Conservation (phyloP, 2,113 vertebrate genomes). For the Procavia capensis region DNA sequence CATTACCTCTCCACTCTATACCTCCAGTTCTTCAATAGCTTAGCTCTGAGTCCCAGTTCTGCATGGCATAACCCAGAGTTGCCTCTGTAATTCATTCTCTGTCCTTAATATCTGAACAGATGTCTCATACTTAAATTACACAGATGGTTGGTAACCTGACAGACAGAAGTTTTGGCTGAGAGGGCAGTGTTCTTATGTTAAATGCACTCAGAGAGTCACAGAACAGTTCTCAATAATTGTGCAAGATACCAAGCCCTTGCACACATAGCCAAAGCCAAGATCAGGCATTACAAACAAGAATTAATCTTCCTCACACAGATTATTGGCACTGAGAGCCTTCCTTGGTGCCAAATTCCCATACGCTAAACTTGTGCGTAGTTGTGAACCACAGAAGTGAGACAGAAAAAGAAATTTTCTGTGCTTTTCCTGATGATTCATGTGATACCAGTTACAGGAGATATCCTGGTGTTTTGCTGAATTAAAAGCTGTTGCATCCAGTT, state of each 20-base stretch:
- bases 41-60: not conserved
- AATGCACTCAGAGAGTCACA: slow-evolving; percentile 49
- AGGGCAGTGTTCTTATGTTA: slow-evolving; percentile 51
- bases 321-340: slow-evolving; percentile 23
- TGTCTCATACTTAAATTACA: slow-evolving; percentile 59
- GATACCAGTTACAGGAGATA: not conserved
- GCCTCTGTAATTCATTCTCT: slow-evolving; percentile 28
- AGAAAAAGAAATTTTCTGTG: slow-evolving; percentile 3
- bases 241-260: slow-evolving; percentile 1
- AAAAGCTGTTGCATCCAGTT: not conserved
- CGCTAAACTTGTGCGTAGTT: slow-evolving; percentile 68
- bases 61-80: not conserved
- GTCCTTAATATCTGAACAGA: slow-evolving; percentile 25
- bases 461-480: not conserved
- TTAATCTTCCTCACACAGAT: slow-evolving; percentile 59
- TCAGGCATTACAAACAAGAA: slow-evolving; percentile 45
- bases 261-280: slow-evolving; percentile 47
- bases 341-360: slow-evolving; percentile 66
- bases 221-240: slow-evolving; percentile 63
- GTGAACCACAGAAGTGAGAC: slow-evolving; percentile 62
- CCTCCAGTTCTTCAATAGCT: not conserved
- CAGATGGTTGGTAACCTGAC: slow-evolving; percentile 57
- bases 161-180: slow-evolving; percentile 53
- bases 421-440: not conserved
- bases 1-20: not conserved